phyloP scores from a whole-genome alignment of 2,113 vertebrate genomes.

The Peucedramus taeniatus region DNA sequence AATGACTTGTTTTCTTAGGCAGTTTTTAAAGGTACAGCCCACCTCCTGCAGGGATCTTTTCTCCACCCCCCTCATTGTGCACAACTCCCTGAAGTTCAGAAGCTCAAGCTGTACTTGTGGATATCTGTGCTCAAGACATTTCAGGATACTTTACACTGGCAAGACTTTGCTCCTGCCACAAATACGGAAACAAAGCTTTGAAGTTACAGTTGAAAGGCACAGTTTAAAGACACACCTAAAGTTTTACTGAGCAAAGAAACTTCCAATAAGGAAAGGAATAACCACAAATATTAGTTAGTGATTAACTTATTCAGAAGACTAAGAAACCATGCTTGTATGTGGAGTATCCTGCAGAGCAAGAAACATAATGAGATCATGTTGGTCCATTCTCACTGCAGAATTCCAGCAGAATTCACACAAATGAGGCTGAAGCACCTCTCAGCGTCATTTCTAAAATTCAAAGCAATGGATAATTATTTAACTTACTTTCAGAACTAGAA shows the following conservation, averaged over 20 bases:
- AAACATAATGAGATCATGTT: rapidly evolving
- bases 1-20: not conserved
- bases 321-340: not conserved
- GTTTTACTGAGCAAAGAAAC: not conserved
- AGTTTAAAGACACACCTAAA: not conserved
- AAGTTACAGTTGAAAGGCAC: not conserved
- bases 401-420: not conserved
- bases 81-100: not conserved
- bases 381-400: not conserved
- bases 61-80: not conserved
- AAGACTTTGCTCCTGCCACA: not conserved
- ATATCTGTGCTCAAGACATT: not conserved
- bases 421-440: not conserved
- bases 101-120: not conserved
- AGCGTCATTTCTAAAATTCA: not conserved
- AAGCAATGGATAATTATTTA: not conserved
- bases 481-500: not conserved
- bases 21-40: not conserved
- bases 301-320: not conserved
- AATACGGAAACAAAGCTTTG: not conserved
- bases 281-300: not conserved
- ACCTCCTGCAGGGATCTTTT: not conserved
- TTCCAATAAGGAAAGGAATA: not conserved
- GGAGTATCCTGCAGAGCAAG: not conserved
- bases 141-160: not conserved